Evolutionary conservation across 2,797 vertebrate genomes (phyloP).

Genomic region (Ispidina lecontei): DNA sequence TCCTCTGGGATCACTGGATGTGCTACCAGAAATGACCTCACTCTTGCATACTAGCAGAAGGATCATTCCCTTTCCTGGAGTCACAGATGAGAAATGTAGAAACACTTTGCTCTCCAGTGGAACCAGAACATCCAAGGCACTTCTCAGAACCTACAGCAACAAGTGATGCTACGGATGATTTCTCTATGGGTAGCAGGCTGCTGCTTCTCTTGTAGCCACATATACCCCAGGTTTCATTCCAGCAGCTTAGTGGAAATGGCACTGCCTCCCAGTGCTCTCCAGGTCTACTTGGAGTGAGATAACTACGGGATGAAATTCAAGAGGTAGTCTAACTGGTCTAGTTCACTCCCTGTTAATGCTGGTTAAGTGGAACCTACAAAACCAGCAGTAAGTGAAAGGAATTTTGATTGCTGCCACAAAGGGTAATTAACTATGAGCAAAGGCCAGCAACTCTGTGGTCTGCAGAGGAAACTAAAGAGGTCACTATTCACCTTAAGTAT

Average conservation of each 20-base stretch:
- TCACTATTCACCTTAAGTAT: accelerated
- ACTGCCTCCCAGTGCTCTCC: not conserved
- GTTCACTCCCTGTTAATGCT: accelerated
- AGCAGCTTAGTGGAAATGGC: not conserved
- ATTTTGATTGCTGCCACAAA: not conserved
- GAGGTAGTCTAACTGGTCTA: not conserved
- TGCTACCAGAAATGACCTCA: not conserved
- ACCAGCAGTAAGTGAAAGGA: not conserved
- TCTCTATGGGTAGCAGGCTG: not conserved
- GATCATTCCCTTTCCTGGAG: not conserved
- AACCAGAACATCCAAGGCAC: not conserved
- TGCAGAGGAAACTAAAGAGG: not conserved
- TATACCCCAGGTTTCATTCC: not conserved
- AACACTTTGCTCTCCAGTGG: slow-evolving; percentile 39
- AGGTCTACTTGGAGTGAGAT: not conserved
- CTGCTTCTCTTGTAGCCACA: not conserved
- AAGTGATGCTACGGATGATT: not conserved
- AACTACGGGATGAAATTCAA: accelerated
- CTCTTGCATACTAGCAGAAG: not conserved
- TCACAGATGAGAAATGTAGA: not conserved
- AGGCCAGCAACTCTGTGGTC: not conserved
- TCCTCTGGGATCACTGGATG: not conserved
- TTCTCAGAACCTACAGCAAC: not conserved
- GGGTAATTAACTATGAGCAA: not conserved
- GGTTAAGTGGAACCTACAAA: not conserved